A percentile compares a stretch with the other conserved stretches of the same genome.
Evolutionary conservation across 2,113 vertebrate genomes (phyloP).

Genomic region (Amblyopsis rosae): DNA sequence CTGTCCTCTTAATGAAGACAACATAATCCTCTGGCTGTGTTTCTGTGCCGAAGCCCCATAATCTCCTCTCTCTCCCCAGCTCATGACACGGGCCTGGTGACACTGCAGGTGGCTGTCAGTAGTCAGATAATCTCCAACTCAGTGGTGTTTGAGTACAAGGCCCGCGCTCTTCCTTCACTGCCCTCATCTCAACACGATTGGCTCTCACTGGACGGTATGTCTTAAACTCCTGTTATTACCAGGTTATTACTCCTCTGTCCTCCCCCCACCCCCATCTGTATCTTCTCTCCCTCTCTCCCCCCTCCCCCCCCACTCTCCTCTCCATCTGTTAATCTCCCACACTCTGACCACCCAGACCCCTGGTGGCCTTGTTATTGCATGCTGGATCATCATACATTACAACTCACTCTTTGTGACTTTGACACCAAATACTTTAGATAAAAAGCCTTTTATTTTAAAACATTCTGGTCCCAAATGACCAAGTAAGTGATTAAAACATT

Average conservation of each 20-base stretch:
- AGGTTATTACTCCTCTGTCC: too few species aligned
- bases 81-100: conserved; percentile 97
- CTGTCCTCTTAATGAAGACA: not conserved
- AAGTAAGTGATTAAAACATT: too few species aligned
- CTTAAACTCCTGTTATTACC: not conserved
- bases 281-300: not conserved
- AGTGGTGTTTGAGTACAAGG: conserved; percentile 99
- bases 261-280: too few species aligned
- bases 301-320: not conserved
- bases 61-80: conserved; percentile 74
- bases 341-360: not conserved
- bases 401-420: conserved; percentile 5
- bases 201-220: conserved; percentile 96
- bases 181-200: conserved; percentile 99
- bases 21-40: not conserved
- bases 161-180: conserved; percentile 93
- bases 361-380: conserved; percentile 2
- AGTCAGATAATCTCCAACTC: conserved; percentile 99
- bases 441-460: too few species aligned
- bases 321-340: not conserved
- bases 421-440: not conserved
- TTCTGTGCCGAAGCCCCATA: not conserved
- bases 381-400: conserved; percentile 8
- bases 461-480: too few species aligned
- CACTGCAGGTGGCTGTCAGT: conserved; percentile 97